phyloP scores from a whole-genome alignment of 2,113 vertebrate genomes.

The Aviceda subcristata region DNA sequence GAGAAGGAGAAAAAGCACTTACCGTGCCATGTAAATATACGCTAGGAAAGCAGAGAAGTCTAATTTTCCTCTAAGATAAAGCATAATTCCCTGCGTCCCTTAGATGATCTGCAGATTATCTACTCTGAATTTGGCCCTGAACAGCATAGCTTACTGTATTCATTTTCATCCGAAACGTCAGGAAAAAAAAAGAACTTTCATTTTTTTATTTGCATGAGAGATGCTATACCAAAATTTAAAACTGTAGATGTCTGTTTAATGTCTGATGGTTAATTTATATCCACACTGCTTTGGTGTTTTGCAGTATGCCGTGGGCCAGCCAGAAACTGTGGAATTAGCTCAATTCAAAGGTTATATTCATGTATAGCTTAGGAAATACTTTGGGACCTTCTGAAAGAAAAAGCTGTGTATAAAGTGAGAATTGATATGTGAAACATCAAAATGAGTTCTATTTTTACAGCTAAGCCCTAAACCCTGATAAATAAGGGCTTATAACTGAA shows the following conservation, averaged over 20 bases:
- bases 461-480: constrained; percentile 15
- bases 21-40: background rate
- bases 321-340: background rate
- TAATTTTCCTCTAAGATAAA: background rate
- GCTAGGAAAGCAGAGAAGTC: background rate
- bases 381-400: background rate
- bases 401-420: background rate
- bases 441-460: constrained; percentile 22
- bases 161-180: background rate
- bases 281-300: background rate
- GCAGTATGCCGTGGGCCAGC: background rate
- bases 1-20: background rate
- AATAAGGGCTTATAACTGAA: constrained; percentile 31
- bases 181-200: accelerated
- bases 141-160: background rate
- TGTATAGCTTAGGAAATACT: background rate
- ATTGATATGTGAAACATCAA: constrained; percentile 39
- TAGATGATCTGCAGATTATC: background rate
- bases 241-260: background rate
- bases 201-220: background rate
- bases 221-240: background rate
- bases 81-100: background rate
- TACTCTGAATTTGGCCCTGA: background rate
- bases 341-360: constrained; percentile 3
- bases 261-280: background rate